phyloP scores from a whole-genome alignment of 2,797 vertebrate species.

The Choloepus didactylus region DNA sequence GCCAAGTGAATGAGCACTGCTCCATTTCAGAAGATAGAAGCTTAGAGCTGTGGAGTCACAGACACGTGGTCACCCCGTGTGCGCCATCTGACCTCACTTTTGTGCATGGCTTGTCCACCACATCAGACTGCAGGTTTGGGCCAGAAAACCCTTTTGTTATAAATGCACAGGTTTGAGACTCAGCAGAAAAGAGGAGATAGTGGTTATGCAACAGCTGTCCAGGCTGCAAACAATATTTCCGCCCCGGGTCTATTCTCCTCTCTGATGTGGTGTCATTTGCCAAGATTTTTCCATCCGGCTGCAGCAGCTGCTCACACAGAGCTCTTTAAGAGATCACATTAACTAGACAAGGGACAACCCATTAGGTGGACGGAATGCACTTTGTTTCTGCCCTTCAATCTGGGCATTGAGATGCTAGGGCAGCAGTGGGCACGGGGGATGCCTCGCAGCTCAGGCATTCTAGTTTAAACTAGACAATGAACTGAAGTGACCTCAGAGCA shows the following conservation, averaged over 20 bases:
- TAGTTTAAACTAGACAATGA: not conserved
- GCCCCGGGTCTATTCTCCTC: not conserved
- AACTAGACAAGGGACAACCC: not conserved
- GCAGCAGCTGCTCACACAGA: not conserved
- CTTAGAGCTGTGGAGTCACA: not conserved
- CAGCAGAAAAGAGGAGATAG: not conserved
- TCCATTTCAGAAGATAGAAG: not conserved
- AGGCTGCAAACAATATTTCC: not conserved
- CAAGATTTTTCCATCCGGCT: not conserved
- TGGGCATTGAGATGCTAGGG: not conserved
- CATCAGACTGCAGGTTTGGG: not conserved
- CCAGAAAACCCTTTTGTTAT: not conserved
- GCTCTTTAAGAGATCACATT: not conserved
- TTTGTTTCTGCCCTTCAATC: not conserved
- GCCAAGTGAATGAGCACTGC: rapidly evolving
- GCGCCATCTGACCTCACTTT: not conserved
- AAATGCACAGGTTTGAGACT: conserved; percentile 8
- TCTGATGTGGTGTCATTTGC: not conserved
- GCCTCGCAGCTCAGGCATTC: not conserved
- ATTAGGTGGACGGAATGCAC: not conserved
- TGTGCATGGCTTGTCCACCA: not conserved
- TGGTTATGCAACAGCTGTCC: not conserved
- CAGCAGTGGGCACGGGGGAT: rapidly evolving
- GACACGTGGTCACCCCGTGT: not conserved
- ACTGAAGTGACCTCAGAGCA: not conserved